Evolutionary conservation across 2,888 invertebrate genomes (phyloP), one percentile per base, ranked within the genome.

Genomic region (Brenthis hecate): DNA sequence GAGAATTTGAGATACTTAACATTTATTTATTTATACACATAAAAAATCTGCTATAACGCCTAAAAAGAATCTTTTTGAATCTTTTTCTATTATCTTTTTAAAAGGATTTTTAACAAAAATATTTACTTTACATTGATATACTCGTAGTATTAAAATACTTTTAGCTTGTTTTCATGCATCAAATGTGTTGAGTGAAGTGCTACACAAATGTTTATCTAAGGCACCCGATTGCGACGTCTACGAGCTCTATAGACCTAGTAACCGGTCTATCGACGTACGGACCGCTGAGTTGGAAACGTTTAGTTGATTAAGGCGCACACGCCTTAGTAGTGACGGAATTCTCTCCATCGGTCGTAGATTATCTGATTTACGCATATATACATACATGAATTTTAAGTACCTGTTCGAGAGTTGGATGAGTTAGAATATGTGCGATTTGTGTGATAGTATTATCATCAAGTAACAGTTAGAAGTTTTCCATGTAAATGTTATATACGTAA

Each of bases 281-380:
- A 61, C 43, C 72, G 67, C 61, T 72, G 72, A 69, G 47, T 69
- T 61, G 69, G 69, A 69, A 72, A 69, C 56, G 61, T 65, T 67
- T 72, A 67, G 65, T 69, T 65, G 66, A 69, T 72, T 72, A 69
- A 69, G 54, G 53, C 36, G 63, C 61, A 71, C 66, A 66, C 66
- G 65, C 62, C 56, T 66, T 65, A 51, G 55, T 32, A 60, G 66
- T 56, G 63, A 68, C 23, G 53, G 69, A 71, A 69, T 71, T 56
- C 60, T 63, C 28, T 47, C 56, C 58, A 55, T 32, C n/a, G 50
- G 51, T 66, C 65, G 13, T 53, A 66, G 63, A 56, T 56, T 55
- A 67, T 67, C 43, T 23, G 53, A 62, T 62, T 62, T 62, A 53
- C 62, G 60, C 50, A 50, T 60, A 50, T 28, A 50, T 58, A 28